Evolutionary conservation across 2,113 vertebrate species (phyloP).

Genomic region (Brienomyrus longianalis): DNA sequence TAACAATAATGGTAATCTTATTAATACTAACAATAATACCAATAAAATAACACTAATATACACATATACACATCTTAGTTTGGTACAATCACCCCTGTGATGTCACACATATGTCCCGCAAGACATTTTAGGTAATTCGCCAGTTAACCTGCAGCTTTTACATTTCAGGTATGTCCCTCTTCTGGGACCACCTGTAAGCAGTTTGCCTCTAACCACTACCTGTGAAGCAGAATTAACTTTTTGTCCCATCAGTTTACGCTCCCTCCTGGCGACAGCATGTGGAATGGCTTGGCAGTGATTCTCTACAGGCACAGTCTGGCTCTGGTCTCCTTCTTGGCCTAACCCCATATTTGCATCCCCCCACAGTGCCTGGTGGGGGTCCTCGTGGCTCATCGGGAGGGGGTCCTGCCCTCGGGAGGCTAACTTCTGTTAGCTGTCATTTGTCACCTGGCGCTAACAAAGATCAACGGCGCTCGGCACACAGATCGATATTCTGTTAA

Average conservation of each 20-base stretch:
- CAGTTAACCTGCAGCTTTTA: background rate
- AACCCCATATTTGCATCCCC: background rate
- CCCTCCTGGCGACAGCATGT: background rate
- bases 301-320: background rate
- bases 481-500: constrained; percentile 98
- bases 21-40: no score
- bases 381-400: constrained; percentile 5
- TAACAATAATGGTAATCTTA: no score
- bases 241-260: background rate
- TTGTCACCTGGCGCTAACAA: constrained; percentile 90
- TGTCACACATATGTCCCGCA: background rate
- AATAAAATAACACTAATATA: no score
- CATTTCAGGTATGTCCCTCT: background rate
- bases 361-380: background rate
- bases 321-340: background rate
- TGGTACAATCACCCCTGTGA: no score
- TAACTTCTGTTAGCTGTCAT: constrained; percentile 82
- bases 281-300: background rate
- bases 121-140: background rate
- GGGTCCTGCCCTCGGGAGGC: constrained; percentile 77
- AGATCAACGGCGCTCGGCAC: constrained; percentile 96
- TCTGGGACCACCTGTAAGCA: background rate
- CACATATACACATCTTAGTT: no score
- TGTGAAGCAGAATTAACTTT: background rate
- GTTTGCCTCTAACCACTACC: background rate